Evolutionary conservation across 2,797 vertebrate genomes (phyloP), one percentile per base, ranked within the genome.

Genomic region (Florisuga fusca): DNA sequence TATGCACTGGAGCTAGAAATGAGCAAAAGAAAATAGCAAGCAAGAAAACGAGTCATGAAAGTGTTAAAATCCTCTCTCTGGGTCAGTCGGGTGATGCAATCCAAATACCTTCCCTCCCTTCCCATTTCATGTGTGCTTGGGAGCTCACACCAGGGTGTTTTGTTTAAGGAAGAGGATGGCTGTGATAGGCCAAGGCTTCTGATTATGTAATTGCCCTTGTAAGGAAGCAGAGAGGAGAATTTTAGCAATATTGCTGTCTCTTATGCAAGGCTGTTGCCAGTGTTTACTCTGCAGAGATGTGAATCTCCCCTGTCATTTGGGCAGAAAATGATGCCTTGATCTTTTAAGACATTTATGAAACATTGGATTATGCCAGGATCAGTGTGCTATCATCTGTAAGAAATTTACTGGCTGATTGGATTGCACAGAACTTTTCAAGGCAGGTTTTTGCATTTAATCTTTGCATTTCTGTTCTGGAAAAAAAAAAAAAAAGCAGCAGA

Each of bases 301-400:
- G 84, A 91, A 84, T 97, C 90, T 95, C 79, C 91, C 77, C 61
- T 93, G 87, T 91, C 91, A 89, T 84, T 86, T 77, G 95, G 83
- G 94, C 90, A 94, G 94, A 87, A 91, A 93, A 90, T 71, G 76
- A 90, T 78, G 91, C 91, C 84, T 91, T 96, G 93, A 97, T 96
- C 93, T 94, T 90, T 90, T 95, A 95, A 97, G 93, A 89, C 94
- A 87, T 97, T 96, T 96, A 95, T 96, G 95, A 97, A 97, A 95
- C 91, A 87, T 85, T 90, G 90, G 96, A 95, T 97, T 95, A 96
- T 1, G 7, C 61, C 15, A 51, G 82, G 92, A 96, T 96, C 94
- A 82, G 78, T 61, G 88, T 38, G 59, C 94, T 88, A 88, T 96
- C 95, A 96, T 93, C 92, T 95, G 89, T 84, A 94, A 93, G 94